Conservation (phyloP, 2,888 invertebrate genomes). For the Andrena haemorrhoa region DNA sequence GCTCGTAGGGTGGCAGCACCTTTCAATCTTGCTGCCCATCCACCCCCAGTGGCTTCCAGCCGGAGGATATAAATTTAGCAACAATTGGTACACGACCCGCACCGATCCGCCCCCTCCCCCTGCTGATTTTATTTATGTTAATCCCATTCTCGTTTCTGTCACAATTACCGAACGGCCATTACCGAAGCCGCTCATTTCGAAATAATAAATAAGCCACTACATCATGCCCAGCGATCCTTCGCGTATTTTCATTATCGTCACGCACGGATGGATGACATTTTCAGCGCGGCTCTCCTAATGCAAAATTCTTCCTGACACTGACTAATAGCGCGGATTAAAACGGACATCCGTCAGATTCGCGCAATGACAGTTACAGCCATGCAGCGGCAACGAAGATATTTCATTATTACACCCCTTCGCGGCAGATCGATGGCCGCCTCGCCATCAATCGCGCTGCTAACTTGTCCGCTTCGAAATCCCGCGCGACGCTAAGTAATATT, state of each 20-base stretch:
- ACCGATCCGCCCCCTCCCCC: too few species aligned
- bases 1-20: conserved; percentile 81
- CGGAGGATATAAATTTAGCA: conserved; percentile 5
- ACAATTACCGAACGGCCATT: conserved; percentile 9
- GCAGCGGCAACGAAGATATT: conserved; percentile 47
- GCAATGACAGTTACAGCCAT: conserved; percentile 36
- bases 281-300: not conserved
- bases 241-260: conserved; percentile 9
- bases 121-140: not conserved
- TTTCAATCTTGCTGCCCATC: conserved; percentile 64
- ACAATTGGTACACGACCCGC: conserved; percentile 3
- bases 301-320: conserved; percentile 35
- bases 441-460: conserved; percentile 40
- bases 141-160: not conserved
- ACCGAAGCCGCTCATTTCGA: not conserved
- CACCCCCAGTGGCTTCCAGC: conserved; percentile 25
- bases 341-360: conserved; percentile 38
- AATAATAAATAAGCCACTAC: conserved; percentile 10
- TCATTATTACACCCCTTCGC: conserved; percentile 47
- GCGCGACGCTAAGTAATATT: conserved; percentile 48
- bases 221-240: not conserved
- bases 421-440: conserved; percentile 28
- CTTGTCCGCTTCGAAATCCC: conserved; percentile 39
- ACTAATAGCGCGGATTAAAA: conserved; percentile 51
- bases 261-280: conserved; percentile 17